Base-by-base conservation (phyloP, 2,888 invertebrate genomes). In the Macaria liturata region DNA sequence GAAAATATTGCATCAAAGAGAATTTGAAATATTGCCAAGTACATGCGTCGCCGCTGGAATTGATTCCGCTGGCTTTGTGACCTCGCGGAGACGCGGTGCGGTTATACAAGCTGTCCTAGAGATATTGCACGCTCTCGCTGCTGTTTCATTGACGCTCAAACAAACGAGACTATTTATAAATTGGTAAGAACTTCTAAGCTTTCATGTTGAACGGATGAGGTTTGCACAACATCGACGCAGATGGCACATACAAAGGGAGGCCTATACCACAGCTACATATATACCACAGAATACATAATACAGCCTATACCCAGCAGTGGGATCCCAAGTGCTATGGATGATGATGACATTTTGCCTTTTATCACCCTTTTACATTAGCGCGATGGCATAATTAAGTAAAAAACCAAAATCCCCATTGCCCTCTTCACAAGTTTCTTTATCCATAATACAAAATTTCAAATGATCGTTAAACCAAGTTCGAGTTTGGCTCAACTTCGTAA, bases 11-110 rank as follows among this genome's bases (percentile, higher is more conserved):
- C 84, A 86, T 85, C 86, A 84, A 81, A 84, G 80, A 75, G 78
- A 83, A 81, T 83, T 88, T 88, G 89, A 88, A 86, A 86, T 88
- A 87, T 85, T 88, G 89, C 88, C 89, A 88, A 87, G 75, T 55
- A 76, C 70, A 85, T 76, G 84, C 83, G 83, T 84, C 82, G 77
- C 74, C 72, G 68, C 70, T 64, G 66, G 78, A 81, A 88, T 87
- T 86, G 88, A 88, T 89, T 88, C 80, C 74, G 71, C 71, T 71
- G 76, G 73, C 78, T 80, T 81, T 79, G 80, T 75, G 78, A 75
- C 76, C 70, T 69, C 59, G 62, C 61, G 54, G 64, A 66, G 68
- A 72, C 64, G 68, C 57, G 61, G 56, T 50, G 66, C 59, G 70
- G 71, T 70, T 73, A 68, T 57, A 70, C 67, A 72, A 72, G 72